Base-by-base conservation (phyloP, 2,888 invertebrate species). In the Ceraclea dissimilis region DNA sequence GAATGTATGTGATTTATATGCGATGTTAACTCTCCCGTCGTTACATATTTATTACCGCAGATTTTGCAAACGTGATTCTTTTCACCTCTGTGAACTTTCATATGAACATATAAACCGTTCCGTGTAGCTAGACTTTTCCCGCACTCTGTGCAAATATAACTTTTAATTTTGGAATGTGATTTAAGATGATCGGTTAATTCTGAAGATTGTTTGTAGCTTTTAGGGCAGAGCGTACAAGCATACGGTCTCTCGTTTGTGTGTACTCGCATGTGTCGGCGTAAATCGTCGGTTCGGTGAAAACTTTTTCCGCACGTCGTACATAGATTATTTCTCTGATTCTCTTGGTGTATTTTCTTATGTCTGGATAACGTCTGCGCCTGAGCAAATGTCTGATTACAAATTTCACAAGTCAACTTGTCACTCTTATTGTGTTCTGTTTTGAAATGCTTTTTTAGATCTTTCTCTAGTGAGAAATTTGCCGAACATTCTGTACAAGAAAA, bases 311-410 rank as follows among this genome's bases (percentile, higher is more conserved):
- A 66, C 13, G 63, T 60, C 1, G 63, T 57, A 46, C 66, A 66
- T 4, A 62, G 50, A 52, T 66, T 66, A 34, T 64, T 63, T 49
- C 63, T 63, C 10, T 61, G 55, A 19, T 61, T 59, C 0, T 61
- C 56, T 49, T 57, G 55, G 34, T 66, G 66, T 0, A 62, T 65
- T 47, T 71, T 72, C 64, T 67, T 67, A 59, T 75, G 74, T 21
- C 73, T 64, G 50, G 71, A 70, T 26, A 74, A 65, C 2, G 73
- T 72, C 60, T 73, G 73, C 2, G 71, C 68, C 63, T 72, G 72
- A 2, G 73, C 67, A 63, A 75, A 75, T 2, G 63, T 66, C 64
- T 72, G 70, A 58, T 70, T 68, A 62, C 75, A 75, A 17, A 69
- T 64, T 60, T 69, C 67, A 61, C 75, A 75, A 18, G 65, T 62